These are phyloP conservation scores for Cephus spinipes DNA, from an alignment of 2,888 invertebrate species.

Conservation along the genomic window DNA sequence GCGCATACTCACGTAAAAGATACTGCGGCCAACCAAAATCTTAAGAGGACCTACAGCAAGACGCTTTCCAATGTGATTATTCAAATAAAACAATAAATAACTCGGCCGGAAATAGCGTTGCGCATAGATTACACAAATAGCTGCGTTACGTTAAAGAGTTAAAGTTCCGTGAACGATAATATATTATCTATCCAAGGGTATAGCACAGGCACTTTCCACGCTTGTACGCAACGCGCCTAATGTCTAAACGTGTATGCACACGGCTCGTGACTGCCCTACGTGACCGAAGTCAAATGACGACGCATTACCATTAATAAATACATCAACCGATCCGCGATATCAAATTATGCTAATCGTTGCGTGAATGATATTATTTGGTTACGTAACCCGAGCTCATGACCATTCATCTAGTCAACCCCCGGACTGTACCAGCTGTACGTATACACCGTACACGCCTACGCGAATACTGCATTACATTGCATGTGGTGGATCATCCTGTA, in stretches of 20 bases:
- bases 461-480: background rate
- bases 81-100: conserved; percentile 57
- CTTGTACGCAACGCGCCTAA: background rate
- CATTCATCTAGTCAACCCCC: conserved; percentile 38
- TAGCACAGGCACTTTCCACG: background rate
- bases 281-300: conserved; percentile 17
- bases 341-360: conserved; percentile 55
- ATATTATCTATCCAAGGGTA: conserved; percentile 42
- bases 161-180: conserved; percentile 41
- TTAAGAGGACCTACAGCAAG: conserved; percentile 36
- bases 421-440: background rate
- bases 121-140: conserved; percentile 40
- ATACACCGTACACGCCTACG: background rate
- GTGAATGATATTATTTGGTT: conserved; percentile 53
- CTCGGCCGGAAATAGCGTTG: conserved; percentile 39
- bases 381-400: conserved; percentile 36
- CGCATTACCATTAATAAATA: conserved; percentile 48
- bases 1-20: background rate
- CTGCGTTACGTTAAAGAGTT: conserved; percentile 19
- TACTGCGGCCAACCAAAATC: conserved; percentile 22
- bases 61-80: conserved; percentile 53
- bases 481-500: conserved; percentile 26
- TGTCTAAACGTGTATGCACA: background rate
- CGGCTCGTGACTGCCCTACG: background rate
- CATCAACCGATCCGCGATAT: conserved; percentile 43